A percentile compares a stretch with the other conserved stretches of the same genome.
Evolutionary conservation across 2,113 vertebrate genomes (phyloP).

Genomic region (Sinocyclocheilus anophthalmus): DNA sequence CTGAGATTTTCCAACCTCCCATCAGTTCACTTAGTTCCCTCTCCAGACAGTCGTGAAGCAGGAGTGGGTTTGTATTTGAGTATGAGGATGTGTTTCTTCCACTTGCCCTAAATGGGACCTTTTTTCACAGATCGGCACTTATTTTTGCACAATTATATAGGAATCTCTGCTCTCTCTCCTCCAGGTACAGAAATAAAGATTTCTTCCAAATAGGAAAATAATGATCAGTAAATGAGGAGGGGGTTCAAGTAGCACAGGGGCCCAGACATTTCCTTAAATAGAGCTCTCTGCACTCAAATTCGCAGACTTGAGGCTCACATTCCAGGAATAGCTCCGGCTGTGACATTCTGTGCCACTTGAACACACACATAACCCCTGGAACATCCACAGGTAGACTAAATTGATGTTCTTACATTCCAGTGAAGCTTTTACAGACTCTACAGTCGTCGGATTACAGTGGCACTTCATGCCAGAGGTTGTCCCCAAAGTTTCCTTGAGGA

Average conservation of each 20-base stretch:
- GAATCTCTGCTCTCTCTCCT: slow-evolving; percentile 44
- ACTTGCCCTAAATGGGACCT: background rate
- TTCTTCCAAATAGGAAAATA: slow-evolving; percentile 68
- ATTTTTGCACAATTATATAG: slow-evolving; percentile 1
- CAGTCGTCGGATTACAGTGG: slow-evolving; percentile 3
- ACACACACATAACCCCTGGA: slow-evolving; percentile 43
- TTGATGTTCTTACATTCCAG: background rate
- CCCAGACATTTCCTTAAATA: slow-evolving; percentile 77
- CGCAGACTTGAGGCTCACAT: slow-evolving; percentile 70
- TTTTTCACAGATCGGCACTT: background rate
- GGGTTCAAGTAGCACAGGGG: slow-evolving; percentile 51
- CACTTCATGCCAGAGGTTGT: slow-evolving; percentile 19
- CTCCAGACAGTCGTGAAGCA: slow-evolving; percentile 16
- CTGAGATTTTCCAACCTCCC: slow-evolving; percentile 31
- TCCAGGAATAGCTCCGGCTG: slow-evolving; percentile 70
- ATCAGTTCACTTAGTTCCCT: background rate
- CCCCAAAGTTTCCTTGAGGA: background rate
- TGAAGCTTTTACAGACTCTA: background rate
- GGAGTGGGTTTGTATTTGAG: slow-evolving; percentile 2
- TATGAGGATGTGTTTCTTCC: background rate
- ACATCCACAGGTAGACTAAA: slow-evolving; percentile 67
- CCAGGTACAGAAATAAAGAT: slow-evolving; percentile 64
- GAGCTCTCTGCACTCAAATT: slow-evolving; percentile 68
- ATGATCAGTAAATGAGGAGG: slow-evolving; percentile 57
- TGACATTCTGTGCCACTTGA: slow-evolving; percentile 63